Percentiles rank a stretch among this genome's conserved stretches.
Evolutionary conservation across 2,888 invertebrate species (phyloP).

Genomic region (Stratiomys singularior): DNA sequence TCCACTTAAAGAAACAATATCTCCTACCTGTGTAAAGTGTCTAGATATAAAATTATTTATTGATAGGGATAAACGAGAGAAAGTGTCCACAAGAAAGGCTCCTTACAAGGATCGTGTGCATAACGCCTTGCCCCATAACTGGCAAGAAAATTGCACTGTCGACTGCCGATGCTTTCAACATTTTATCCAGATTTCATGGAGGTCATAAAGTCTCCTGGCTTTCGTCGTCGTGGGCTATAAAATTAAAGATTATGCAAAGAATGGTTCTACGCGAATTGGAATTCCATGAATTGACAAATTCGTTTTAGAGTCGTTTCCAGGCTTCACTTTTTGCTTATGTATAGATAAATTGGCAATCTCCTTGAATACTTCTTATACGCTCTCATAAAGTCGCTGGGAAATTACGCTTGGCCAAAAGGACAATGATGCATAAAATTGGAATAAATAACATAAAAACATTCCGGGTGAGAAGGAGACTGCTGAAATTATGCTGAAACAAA

Average conservation of each 20-base stretch:
- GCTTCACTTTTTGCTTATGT: background rate
- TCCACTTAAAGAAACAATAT: conserved; percentile 40
- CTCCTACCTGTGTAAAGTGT: conserved; percentile 25
- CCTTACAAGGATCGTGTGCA: background rate
- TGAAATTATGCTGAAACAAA: too few relatives aligned
- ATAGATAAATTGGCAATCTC: conserved; percentile 12
- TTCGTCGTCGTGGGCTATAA: conserved; percentile 21
- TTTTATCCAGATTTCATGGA: conserved; percentile 43
- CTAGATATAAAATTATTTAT: conserved; percentile 38
- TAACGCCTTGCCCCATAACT: conserved; percentile 39
- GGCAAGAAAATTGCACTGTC: conserved; percentile 45
- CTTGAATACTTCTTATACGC: background rate
- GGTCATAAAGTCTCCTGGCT: conserved; percentile 43
- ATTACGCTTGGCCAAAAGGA: too few relatives aligned
- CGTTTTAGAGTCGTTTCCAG: conserved; percentile 3
- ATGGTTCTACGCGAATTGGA: conserved; percentile 31
- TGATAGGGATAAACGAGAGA: conserved; percentile 28
- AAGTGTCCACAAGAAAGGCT: conserved; percentile 10
- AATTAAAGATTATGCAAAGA: conserved; percentile 40
- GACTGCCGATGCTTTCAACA: conserved; percentile 41
- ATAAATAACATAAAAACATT: too few relatives aligned
- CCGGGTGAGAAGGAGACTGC: too few relatives aligned
- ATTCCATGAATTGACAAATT: conserved; percentile 42
- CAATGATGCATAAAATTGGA: too few relatives aligned
- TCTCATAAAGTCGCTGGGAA: background rate